A percentile compares a stretch with the other conserved stretches of the same genome.
Evolutionary conservation across 2,888 invertebrate species (phyloP).

Genomic region (Macaria notata): DNA sequence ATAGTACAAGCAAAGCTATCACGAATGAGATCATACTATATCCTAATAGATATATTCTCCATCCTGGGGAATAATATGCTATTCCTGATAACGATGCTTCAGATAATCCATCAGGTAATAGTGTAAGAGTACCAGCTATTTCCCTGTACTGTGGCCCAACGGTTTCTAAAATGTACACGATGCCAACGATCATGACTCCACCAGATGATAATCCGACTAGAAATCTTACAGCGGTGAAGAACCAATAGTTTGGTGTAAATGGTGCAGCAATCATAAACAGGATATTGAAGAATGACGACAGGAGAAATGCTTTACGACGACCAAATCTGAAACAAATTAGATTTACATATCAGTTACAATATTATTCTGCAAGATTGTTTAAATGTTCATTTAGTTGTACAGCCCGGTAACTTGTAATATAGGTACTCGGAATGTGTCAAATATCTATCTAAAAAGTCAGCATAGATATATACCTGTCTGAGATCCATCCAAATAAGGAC

Average conservation of each 20-base stretch:
- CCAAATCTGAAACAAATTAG: constrained; percentile 48
- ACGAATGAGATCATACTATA: constrained; percentile 41
- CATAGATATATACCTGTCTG: constrained; percentile 48
- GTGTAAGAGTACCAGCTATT: constrained; percentile 44
- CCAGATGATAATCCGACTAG: constrained; percentile 87
- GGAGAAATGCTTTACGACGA: constrained; percentile 82
- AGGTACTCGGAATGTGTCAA: too few species aligned
- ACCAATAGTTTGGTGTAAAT: constrained; percentile 80
- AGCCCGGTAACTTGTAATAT: too few species aligned
- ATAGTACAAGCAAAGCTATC: constrained; percentile 41
- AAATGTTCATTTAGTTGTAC: too few species aligned
- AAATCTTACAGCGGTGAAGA: constrained; percentile 84
- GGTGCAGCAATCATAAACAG: constrained; percentile 85
- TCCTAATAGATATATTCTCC: constrained; percentile 48
- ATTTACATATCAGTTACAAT: too few species aligned
- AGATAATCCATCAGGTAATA: constrained; percentile 51
- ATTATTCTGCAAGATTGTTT: too few species aligned
- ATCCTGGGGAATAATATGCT: constrained; percentile 49
- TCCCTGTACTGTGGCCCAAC: constrained; percentile 77
- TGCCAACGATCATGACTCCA: constrained; percentile 84
- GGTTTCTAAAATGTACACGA: constrained; percentile 82
- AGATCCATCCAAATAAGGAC: constrained; percentile 58
- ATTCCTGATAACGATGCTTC: constrained; percentile 49
- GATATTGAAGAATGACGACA: constrained; percentile 85
- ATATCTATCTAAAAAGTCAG: too few species aligned